Conservation (phyloP, 2,113 vertebrate species). For the Setophaga coronata region DNA sequence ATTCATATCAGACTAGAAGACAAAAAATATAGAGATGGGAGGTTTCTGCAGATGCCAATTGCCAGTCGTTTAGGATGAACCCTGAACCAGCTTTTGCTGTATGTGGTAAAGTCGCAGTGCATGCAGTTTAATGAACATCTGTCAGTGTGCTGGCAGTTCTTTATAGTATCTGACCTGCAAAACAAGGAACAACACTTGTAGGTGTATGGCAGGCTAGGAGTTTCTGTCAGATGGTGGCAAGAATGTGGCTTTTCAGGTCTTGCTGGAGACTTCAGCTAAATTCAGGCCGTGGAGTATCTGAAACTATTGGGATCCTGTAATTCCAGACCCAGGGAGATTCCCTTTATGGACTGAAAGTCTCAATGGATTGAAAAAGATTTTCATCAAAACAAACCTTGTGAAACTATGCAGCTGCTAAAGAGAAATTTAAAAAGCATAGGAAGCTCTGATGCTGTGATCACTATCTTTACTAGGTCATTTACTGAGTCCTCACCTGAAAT, state of each 20-base stretch:
- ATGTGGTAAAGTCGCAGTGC: neutral
- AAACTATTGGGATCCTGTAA: constrained; percentile 1
- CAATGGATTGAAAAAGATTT: constrained; percentile 32
- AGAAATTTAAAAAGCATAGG: constrained; percentile 55
- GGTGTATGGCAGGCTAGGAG: neutral
- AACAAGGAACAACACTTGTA: constrained; percentile 20
- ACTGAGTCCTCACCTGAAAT: neutral
- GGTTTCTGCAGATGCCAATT: neutral
- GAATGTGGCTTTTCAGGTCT: constrained; percentile 42
- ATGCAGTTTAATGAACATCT: neutral
- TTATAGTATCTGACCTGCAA: neutral
- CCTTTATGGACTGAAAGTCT: neutral
- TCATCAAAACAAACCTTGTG: constrained; percentile 14
- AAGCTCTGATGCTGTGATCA: neutral
- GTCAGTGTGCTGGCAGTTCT: neutral
- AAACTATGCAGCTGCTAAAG: constrained; percentile 25
- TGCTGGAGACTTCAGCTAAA: constrained; percentile 14
- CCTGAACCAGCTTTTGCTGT: constrained; percentile 8
- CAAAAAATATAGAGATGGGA: neutral
- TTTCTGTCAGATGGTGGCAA: constrained; percentile 34
- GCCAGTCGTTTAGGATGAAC: neutral
- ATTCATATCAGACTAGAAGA: neutral
- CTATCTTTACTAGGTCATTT: neutral
- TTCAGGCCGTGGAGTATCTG: neutral
- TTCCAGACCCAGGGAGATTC: neutral